These are phyloP conservation scores for Lochmaea crataegi DNA, from an alignment of 2,888 invertebrate species.

Conservation along the genomic window DNA sequence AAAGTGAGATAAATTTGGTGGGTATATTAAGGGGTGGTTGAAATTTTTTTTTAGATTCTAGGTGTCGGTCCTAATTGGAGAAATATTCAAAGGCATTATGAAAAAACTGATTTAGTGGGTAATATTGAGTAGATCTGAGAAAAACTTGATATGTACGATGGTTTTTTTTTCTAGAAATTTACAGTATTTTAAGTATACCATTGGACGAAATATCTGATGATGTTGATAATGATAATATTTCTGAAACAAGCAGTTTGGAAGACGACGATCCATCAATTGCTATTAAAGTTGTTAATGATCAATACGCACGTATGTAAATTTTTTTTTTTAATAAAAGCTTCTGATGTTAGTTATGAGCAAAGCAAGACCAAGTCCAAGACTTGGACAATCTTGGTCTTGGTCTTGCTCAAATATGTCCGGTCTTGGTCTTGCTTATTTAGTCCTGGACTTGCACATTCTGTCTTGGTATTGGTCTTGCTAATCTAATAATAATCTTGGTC, in stretches of 20 bases:
- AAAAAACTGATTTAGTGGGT: slow-evolving; percentile 40
- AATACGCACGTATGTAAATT: slow-evolving; percentile 52
- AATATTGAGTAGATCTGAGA: too few species aligned
- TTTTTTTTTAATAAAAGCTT: too few species aligned
- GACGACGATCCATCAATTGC: slow-evolving; percentile 31
- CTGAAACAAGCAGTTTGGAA: slow-evolving; percentile 6
- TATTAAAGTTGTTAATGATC: slow-evolving; percentile 39
- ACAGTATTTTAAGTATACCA: slow-evolving; percentile 38
- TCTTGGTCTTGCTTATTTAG: too few species aligned
- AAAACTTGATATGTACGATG: too few species aligned
- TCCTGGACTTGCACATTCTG: too few species aligned
- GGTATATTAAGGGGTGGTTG: too few species aligned
- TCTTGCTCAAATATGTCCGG: too few species aligned
- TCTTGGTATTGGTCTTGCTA: too few species aligned
- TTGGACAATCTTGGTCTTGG: too few species aligned
- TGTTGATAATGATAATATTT: slow-evolving; percentile 4
- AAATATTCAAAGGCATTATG: slow-evolving; percentile 53
- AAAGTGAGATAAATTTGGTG: slow-evolving; percentile 56
- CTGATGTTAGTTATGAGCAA: too few species aligned
- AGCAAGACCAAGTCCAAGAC: too few species aligned
- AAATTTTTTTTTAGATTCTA: slow-evolving; percentile 49
- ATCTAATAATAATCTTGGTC: too few species aligned
- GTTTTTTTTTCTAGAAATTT: slow-evolving; percentile 34
- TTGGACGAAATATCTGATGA: slow-evolving; percentile 33
- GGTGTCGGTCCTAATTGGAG: slow-evolving; percentile 61